phyloP scores from a whole-genome alignment of 2,113 vertebrate species.

The Cinclus cinclus region DNA sequence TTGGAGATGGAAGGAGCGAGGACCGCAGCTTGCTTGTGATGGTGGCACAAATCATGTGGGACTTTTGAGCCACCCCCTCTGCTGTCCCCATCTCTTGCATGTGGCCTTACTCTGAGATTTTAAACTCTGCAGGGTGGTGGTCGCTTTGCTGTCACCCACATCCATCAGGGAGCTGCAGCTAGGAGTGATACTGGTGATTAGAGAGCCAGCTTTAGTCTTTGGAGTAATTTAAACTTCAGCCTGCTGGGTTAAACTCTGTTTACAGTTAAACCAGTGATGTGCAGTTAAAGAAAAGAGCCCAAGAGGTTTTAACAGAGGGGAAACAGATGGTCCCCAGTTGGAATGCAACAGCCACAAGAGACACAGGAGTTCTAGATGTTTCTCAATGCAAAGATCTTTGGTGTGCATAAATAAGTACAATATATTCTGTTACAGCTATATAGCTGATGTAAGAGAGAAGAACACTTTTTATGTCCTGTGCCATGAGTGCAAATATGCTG shows the following conservation, averaged over 20 bases:
- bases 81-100: not conserved
- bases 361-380: not conserved
- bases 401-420: not conserved
- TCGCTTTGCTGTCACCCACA: not conserved
- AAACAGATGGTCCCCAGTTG: not conserved
- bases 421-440: not conserved
- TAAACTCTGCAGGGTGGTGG: not conserved
- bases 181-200: rapidly evolving
- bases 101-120: not conserved
- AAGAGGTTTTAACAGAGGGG: not conserved
- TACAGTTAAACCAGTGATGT: not conserved
- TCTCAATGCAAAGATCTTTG: not conserved
- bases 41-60: not conserved
- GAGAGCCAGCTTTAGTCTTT: not conserved
- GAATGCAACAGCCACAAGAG: rapidly evolving
- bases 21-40: not conserved
- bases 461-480: not conserved
- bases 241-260: not conserved
- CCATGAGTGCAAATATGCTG: not conserved
- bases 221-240: not conserved
- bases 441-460: not conserved
- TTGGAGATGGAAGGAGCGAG: not conserved
- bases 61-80: rapidly evolving
- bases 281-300: not conserved
- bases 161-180: not conserved